Conservation (phyloP, 2,113 vertebrate genomes). For the Cavia aperea region DNA sequence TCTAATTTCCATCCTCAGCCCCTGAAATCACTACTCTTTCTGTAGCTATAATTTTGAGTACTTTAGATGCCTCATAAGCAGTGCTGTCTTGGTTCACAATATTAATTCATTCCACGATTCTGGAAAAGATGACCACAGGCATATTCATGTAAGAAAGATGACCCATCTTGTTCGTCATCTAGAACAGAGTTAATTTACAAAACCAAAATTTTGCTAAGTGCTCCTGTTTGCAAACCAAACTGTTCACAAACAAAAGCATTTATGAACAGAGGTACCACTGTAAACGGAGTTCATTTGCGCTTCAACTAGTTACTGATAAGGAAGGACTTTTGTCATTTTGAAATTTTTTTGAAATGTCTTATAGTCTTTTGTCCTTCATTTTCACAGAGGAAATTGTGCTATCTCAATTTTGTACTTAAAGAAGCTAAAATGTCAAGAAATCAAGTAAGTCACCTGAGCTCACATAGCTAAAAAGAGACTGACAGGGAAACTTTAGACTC, state of each 20-base stretch:
- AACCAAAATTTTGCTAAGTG: neutral
- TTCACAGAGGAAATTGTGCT: neutral
- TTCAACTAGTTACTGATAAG: neutral
- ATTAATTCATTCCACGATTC: neutral
- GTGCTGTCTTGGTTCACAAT: neutral
- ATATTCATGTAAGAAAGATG: neutral
- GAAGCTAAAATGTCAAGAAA: neutral
- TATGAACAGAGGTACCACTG: neutral
- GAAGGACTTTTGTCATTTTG: neutral
- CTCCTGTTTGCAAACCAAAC: neutral
- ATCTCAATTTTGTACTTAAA: neutral
- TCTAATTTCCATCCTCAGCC: neutral
- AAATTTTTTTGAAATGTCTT: conserved; percentile 1
- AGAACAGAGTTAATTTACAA: neutral
- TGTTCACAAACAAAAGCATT: neutral
- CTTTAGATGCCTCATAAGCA: neutral
- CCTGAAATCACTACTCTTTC: neutral
- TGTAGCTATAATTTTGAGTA: neutral
- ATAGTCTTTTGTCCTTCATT: neutral
- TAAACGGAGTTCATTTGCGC: neutral
- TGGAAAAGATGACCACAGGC: neutral
- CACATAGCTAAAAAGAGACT: neutral
- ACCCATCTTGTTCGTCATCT: neutral
- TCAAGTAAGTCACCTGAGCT: neutral
- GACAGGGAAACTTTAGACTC: neutral